Percentiles rank a stretch among this genome's conserved stretches.
These are phyloP conservation scores for Sceloporus undulatus DNA, from an alignment of 2,113 vertebrate species.

Conservation along the genomic window DNA sequence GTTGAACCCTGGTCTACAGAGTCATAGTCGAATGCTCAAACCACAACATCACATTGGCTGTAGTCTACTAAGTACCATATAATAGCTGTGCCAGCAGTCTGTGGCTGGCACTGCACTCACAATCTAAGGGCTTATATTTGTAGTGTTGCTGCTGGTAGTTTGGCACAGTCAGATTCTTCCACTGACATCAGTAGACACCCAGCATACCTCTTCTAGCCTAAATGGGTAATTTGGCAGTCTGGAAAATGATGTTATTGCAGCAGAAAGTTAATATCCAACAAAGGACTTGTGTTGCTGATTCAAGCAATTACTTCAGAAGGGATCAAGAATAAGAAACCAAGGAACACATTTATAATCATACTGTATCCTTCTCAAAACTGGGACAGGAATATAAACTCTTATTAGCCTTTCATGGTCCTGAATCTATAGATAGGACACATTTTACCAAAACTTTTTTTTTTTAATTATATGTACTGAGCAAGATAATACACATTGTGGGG, in stretches of 20 bases:
- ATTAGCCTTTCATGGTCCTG: neutral
- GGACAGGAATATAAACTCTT: neutral
- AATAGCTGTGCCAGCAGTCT: conserved; percentile 26
- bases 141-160: conserved; percentile 20
- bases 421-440: neutral
- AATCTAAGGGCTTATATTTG: neutral
- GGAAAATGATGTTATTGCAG: conserved; percentile 12
- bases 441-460: neutral
- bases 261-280: conserved; percentile 48
- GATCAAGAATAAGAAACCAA: neutral
- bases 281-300: neutral
- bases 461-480: neutral
- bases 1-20: too few relatives aligned
- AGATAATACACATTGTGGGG: neutral
- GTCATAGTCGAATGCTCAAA: too few relatives aligned
- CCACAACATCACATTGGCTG: too few relatives aligned
- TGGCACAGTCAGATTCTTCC: rapidly evolving
- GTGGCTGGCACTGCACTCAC: conserved; percentile 36
- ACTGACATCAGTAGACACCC: neutral
- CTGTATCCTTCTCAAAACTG: neutral
- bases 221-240: conserved; percentile 38
- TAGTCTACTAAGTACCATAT: neutral
- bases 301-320: neutral
- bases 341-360: neutral
- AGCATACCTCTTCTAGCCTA: conserved; percentile 46